Base-by-base conservation (phyloP, 2,113 vertebrate species). In the Cyanoramphus novaezelandiae region DNA sequence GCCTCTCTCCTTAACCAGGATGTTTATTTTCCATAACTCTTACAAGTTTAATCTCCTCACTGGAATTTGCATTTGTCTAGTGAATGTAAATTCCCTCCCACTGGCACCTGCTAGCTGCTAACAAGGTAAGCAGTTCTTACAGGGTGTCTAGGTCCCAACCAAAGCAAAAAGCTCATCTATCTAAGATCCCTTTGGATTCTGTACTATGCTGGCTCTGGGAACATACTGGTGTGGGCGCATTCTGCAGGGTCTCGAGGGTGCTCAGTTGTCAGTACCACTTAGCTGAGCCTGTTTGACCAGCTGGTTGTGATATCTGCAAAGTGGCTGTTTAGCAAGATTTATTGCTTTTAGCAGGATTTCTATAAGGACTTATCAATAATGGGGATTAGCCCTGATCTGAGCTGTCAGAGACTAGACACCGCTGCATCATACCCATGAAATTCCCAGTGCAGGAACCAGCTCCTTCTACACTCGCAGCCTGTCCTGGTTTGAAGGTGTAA, bases 1-100 rank as follows among this genome's bases (percentile, higher is more conserved):
- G 82, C 49, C 55, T 91, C 62, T 67, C 64, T 93, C 75, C 28
- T 70, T 88, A 81, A 68, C 82, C 86, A 83, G 80, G 86, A 95
- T 93, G 86, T 96, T 96, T 96, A 86, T 94, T 95, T 93, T 97
- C 89, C 13, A 0, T 82, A 92, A 37, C 75, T 95, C 92, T 95
- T 95, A 89, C 9, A 81, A 78, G 31, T 85, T 88, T 92, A 91
- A 97, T 91, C 70, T 87, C 35, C 69, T 85, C 60, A 17, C 39
- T 82, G 90, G 90, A 93, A 90, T 96, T 78, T 80, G 50, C 43
- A 47, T 89, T 95, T 91, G 70, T 79, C 64, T 74, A 39, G 50
- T 0, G 3, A 70, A 43, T 2, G 16, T 62, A 63, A 91, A 86
- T 83, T 68, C 70, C 59, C 74, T 94, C 59, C 69, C 41, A 23